These are phyloP conservation scores for Drosophila pallidifrons DNA, from an alignment of 1,140 invertebrate species.

Conservation along the genomic window DNA sequence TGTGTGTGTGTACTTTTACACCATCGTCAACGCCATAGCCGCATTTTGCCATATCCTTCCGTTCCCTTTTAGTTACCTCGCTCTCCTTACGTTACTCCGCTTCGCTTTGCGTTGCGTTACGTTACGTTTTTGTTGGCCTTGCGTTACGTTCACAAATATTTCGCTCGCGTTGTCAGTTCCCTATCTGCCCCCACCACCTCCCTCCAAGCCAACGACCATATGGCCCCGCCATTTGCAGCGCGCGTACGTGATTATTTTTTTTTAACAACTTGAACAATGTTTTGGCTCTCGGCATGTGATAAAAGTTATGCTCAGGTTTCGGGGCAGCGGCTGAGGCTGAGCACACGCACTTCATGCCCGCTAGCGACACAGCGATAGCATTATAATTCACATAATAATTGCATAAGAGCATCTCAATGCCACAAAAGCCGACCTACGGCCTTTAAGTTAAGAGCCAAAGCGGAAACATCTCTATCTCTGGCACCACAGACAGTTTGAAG, in stretches of 20 bases:
- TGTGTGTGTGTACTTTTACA: conserved; percentile 48
- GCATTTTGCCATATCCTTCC: conserved; percentile 79
- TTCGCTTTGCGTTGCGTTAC: conserved; percentile 23
- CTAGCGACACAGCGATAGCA: conserved; percentile 30
- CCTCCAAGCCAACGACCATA: conserved; percentile 25
- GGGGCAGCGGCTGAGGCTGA: conserved; percentile 24
- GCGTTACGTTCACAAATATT: conserved; percentile 70
- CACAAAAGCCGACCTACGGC: conserved; percentile 29
- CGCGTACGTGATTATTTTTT: conserved; percentile 78
- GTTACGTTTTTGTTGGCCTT: conserved; percentile 39
- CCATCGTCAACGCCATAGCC: conserved; percentile 52
- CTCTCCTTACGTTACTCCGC: conserved; percentile 17
- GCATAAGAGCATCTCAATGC: conserved; percentile 35
- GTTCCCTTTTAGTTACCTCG: conserved; percentile 37
- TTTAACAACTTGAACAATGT: conserved; percentile 77
- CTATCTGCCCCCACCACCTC: background rate
- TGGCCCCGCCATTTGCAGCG: conserved; percentile 61
- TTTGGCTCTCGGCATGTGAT: conserved; percentile 71
- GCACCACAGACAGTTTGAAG: background rate
- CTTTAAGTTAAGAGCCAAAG: conserved; percentile 1
- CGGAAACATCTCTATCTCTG: conserved; percentile 6
- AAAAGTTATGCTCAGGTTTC: conserved; percentile 55
- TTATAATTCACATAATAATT: conserved; percentile 62
- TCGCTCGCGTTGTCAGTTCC: conserved; percentile 51
- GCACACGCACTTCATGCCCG: conserved; percentile 56